These are phyloP conservation scores for Cydia pomonella DNA, from an alignment of 1,140 invertebrate genomes.

Conservation along the genomic window DNA sequence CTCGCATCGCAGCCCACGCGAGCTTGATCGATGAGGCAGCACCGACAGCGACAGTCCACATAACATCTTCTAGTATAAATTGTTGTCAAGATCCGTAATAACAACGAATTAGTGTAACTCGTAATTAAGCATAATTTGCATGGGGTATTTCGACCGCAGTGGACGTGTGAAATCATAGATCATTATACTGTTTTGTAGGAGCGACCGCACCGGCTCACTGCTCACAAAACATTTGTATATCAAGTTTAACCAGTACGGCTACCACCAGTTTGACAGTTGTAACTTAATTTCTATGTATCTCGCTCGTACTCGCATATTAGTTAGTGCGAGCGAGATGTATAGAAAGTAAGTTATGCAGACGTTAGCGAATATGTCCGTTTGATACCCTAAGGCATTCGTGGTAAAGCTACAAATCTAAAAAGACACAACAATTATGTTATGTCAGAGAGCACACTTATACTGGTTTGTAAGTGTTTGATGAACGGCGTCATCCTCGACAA, in stretches of 20 bases:
- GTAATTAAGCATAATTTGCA: too few species aligned
- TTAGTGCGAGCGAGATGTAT: too few species aligned
- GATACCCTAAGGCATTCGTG: too few species aligned
- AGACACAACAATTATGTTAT: background rate
- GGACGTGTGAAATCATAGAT: constrained; percentile 3
- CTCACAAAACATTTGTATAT: background rate
- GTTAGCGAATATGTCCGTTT: too few species aligned
- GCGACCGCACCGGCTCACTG: background rate
- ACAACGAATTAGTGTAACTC: too few species aligned
- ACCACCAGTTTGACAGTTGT: too few species aligned
- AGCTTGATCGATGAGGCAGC: constrained; percentile 42
- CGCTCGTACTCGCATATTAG: too few species aligned
- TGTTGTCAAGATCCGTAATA: background rate
- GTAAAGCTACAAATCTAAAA: too few species aligned
- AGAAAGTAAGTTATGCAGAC: too few species aligned
- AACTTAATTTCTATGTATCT: too few species aligned
- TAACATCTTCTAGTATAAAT: background rate
- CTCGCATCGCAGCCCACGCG: constrained; percentile 26
- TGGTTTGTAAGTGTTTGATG: background rate
- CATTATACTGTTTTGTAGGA: constrained; percentile 5
- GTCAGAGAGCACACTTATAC: background rate
- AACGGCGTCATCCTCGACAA: background rate
- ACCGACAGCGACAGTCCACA: constrained; percentile 38
- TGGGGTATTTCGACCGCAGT: too few species aligned
- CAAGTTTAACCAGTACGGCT: background rate